Base-by-base conservation (phyloP, 53 echinoderm and acorn worm genomes). In the Astropecten irregularis region DNA sequence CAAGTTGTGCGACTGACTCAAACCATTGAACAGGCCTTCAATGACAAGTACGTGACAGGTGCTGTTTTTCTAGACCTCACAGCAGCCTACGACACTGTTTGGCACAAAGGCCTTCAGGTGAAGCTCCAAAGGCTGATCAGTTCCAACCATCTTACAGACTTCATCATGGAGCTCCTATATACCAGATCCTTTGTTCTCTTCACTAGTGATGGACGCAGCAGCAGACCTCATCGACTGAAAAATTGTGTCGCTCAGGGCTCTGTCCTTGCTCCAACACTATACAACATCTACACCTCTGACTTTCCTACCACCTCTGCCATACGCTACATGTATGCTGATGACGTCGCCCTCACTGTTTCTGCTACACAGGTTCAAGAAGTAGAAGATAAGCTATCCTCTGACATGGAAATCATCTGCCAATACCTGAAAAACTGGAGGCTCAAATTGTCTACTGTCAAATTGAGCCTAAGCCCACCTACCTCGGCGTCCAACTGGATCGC, bases 301-400 rank as follows among this genome's bases (percentile, higher is more conserved):
- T 58, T 77, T 39, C 77, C 58, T 58, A 11, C 58, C 58, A 59
- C 77, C 40, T 31, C 40, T 22, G 51, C 77, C 2, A 77, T 39
- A 58, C 77, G 19, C 40, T 58, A 57, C 60, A 77, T 77, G 77
- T 59, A 59, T 58, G 77, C 58, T 18, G 77, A 77, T 36, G 77
- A 77, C 23, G 60, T 77, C 52, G 60, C 60, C 37, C 77, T 77
- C 52, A 76, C 34, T 15, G 29, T 59, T 0, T 77, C 59, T 22
- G 56, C 77, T 20, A 40, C 8, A 26, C 39, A 59, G 27, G 77
- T 57, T 8, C 26, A 49, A 23, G 49, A 49, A 23, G 22, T 21
- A 26, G 49, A 72, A 23, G 28, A 49, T 21, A 72, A 72, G 33
- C 72, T 72, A 8, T 68, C 68, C 4, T 9, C 13, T 23, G 39